A percentile compares a stretch with the other conserved stretches of the same genome.
These are phyloP conservation scores for Pristionchus exspectatus DNA, from an alignment of 2,888 invertebrate genomes.

Conservation along the genomic window DNA sequence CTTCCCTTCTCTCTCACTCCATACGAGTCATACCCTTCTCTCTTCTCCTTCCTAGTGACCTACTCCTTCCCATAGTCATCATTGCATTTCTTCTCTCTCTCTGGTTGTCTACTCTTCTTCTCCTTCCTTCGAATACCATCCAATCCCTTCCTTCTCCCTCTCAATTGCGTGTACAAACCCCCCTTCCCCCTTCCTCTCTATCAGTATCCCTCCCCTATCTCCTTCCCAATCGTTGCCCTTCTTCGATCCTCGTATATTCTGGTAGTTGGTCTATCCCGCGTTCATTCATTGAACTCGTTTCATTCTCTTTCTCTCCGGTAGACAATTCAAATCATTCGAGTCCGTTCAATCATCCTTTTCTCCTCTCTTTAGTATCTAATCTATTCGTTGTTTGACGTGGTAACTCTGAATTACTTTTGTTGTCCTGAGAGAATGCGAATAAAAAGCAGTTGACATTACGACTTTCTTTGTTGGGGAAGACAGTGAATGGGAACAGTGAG, in stretches of 20 bases:
- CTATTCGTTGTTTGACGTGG: constrained; percentile 33
- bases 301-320: constrained; percentile 39
- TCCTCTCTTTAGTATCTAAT: neutral
- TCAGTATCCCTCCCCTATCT: constrained; percentile 20
- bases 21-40: neutral
- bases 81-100: constrained; percentile 2
- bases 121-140: neutral
- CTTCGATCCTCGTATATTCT: constrained; percentile 39
- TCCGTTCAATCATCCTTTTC: neutral
- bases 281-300: neutral
- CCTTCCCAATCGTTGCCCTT: constrained; percentile 12
- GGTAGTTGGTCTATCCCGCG: constrained; percentile 28
- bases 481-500: neutral
- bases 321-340: constrained; percentile 23
- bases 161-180: constrained; percentile 26
- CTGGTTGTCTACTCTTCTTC: constrained; percentile 6
- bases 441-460: constrained; percentile 37
- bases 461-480: neutral
- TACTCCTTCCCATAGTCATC: neutral
- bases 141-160: constrained; percentile 5
- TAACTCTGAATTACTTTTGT: constrained; percentile 28
- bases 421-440: constrained; percentile 48
- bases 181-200: neutral
- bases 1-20: constrained; percentile 4
- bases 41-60: constrained; percentile 6